Percentiles rank a stretch among this genome's conserved stretches.
These are phyloP conservation scores for Euura lappo DNA, from an alignment of 1,140 invertebrate genomes.

Conservation along the genomic window DNA sequence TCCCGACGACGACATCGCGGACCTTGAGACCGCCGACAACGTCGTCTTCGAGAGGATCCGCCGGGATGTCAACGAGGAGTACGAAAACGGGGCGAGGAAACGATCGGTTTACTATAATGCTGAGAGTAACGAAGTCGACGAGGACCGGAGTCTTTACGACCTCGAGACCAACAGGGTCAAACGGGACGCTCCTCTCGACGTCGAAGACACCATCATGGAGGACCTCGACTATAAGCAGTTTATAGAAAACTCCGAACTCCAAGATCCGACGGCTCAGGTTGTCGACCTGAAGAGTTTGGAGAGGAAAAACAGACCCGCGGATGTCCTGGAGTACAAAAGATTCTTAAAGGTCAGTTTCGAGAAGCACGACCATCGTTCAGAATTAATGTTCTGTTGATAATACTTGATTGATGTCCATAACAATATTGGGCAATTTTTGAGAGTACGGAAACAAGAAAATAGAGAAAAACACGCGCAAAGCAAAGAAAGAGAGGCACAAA, in stretches of 20 bases:
- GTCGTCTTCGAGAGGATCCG: constrained; percentile 50
- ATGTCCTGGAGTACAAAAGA: constrained; percentile 45
- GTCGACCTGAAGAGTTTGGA: constrained; percentile 41
- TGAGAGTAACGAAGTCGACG: constrained; percentile 16
- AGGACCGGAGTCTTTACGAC: not conserved
- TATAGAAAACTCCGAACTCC: constrained; percentile 21
- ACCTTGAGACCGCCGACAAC: constrained; percentile 48
- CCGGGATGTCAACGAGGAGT: constrained; percentile 29
- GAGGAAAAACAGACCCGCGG: constrained; percentile 43
- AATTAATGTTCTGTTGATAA: not conserved
- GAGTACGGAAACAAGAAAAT: no score
- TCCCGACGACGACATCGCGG: constrained; percentile 30
- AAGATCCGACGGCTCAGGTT: constrained; percentile 28
- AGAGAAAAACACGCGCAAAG: no score
- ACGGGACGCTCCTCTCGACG: constrained; percentile 18
- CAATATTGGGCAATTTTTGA: no score
- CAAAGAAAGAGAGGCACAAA: no score
- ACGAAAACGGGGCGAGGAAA: constrained; percentile 9
- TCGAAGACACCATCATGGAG: constrained; percentile 16
- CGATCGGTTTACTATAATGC: constrained; percentile 12
- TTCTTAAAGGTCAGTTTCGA: constrained; percentile 40
- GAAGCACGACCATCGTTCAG: not conserved
- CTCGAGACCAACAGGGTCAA: constrained; percentile 28
- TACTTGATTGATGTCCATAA: not conserved
- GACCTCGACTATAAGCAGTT: constrained; percentile 30